Evolutionary conservation across 2,888 invertebrate species (phyloP).

Genomic region (Trichogramma dendrolimi): DNA sequence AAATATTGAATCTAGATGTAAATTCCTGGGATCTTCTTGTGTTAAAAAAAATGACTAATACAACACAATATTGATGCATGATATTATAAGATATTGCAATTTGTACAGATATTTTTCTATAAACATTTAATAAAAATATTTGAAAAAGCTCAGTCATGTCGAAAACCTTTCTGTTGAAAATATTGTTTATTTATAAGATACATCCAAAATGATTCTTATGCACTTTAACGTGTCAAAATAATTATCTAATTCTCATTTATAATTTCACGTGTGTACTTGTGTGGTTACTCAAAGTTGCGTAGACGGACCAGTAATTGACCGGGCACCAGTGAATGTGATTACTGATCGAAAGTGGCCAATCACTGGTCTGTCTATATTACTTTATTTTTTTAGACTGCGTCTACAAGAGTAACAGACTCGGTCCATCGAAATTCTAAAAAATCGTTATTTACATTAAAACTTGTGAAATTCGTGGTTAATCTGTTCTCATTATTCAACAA

Average conservation of each 20-base stretch:
- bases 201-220: constrained; percentile 25
- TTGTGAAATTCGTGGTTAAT: background rate
- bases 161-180: constrained; percentile 17
- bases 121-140: constrained; percentile 50
- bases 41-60: too few species aligned
- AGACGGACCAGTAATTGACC: too few species aligned
- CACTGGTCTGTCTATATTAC: too few species aligned
- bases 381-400: too few species aligned
- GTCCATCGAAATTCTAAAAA: too few species aligned
- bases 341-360: too few species aligned
- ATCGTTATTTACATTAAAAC: too few species aligned
- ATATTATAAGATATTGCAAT: constrained; percentile 35
- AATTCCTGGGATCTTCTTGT: too few species aligned
- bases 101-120: constrained; percentile 52
- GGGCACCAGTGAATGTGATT: too few species aligned
- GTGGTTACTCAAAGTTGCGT: too few species aligned
- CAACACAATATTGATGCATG: too few species aligned
- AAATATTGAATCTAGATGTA: constrained; percentile 28
- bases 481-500: background rate
- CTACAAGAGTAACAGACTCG: too few species aligned
- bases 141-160: constrained; percentile 4
- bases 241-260: constrained; percentile 28
- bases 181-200: constrained; percentile 30
- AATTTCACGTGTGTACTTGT: constrained; percentile 25
- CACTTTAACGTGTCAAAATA: constrained; percentile 26